Evolutionary conservation across 2,888 invertebrate species (phyloP), one percentile per base, ranked within the genome.

Genomic region (Chrysolina haemoptera): DNA sequence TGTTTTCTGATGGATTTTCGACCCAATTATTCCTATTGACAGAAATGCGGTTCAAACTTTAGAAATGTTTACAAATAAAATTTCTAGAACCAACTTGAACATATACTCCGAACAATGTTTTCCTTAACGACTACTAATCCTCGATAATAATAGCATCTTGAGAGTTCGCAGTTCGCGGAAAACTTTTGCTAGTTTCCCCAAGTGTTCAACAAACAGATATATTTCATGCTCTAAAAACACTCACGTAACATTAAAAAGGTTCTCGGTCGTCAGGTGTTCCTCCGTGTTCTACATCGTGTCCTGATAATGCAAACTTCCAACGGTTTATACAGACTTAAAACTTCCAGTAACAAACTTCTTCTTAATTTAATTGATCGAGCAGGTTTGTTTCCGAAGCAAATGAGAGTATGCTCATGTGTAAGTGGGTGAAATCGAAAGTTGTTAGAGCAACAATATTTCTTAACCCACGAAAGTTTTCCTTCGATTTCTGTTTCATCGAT

Each of bases 221-320:
- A 53, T 53, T 53, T 53, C 53, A 53, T 53, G 53, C 53, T 53
- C 53, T 53, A 53, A 53, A 53, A 53, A 53, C 53, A 22, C 20
- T 53, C 53, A 53, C 53, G 53, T 50, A 53, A 53, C 53, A 53
- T 53, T 53, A 53, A 53, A 53, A 20, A 53, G 20, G 53, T 53
- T 22, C 20, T 53, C 53, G 20, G 53, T 53, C 53, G 53, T 20
- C 53, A 53, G 53, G 53, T 53, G 53, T 53, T 53, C 20, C 22
- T 53, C 18, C 20, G 20, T 53, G 53, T 53, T 22, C 18, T 10
- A 53, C 53, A 53, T 53, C 5, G 48, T 50, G 48, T 50, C 48
- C 14, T 1, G 53, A 18, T 11, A 11, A 53, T 20, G 22, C 53
- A 4, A 53, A 53, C 53, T 53, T 53, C 18, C 4, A 12, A 53